These are phyloP conservation scores for Rhinogobio ventralis DNA, from an alignment of 2,797 vertebrate species.

Conservation along the genomic window DNA sequence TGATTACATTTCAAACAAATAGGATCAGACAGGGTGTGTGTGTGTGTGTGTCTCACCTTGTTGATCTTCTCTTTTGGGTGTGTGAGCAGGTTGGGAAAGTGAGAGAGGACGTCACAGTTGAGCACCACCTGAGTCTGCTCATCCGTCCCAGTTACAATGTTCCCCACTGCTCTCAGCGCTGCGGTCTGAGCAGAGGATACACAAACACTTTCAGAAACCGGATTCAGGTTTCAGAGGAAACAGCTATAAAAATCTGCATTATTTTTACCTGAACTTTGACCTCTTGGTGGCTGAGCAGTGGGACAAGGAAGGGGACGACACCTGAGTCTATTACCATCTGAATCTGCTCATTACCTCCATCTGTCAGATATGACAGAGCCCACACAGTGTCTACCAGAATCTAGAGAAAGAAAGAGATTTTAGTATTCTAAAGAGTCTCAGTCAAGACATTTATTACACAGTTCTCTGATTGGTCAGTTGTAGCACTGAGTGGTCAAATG, in stretches of 20 bases:
- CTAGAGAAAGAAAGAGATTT: conserved; percentile 70
- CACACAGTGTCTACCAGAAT: conserved; percentile 99
- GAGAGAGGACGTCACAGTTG: conserved; percentile 96
- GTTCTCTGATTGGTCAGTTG: not conserved
- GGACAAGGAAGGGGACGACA: conserved; percentile 96
- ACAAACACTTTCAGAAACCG: not conserved
- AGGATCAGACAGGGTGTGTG: not conserved
- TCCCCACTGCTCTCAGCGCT: conserved; percentile 96
- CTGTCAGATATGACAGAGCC: conserved; percentile 98
- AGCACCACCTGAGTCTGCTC: conserved; percentile 99
- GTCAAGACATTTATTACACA: not conserved
- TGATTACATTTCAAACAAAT: conserved; percentile 7
- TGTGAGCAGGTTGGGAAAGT: conserved; percentile 95
- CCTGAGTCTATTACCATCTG: conserved; percentile 99
- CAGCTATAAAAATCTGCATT: not conserved
- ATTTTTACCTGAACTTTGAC: conserved; percentile 96
- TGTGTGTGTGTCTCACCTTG: conserved; percentile 81
- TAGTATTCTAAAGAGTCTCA: not conserved
- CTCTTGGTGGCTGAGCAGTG: conserved; percentile 98
- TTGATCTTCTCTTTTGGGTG: conserved; percentile 99
- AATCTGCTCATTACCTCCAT: conserved; percentile 98
- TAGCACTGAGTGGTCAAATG: not conserved
- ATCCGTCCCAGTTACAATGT: conserved; percentile 98
- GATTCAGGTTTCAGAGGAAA: not conserved
- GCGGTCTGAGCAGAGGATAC: conserved; percentile 83